These are phyloP conservation scores for Drosophila paramelanica DNA, from an alignment of 2,888 invertebrate species.

Conservation along the genomic window DNA sequence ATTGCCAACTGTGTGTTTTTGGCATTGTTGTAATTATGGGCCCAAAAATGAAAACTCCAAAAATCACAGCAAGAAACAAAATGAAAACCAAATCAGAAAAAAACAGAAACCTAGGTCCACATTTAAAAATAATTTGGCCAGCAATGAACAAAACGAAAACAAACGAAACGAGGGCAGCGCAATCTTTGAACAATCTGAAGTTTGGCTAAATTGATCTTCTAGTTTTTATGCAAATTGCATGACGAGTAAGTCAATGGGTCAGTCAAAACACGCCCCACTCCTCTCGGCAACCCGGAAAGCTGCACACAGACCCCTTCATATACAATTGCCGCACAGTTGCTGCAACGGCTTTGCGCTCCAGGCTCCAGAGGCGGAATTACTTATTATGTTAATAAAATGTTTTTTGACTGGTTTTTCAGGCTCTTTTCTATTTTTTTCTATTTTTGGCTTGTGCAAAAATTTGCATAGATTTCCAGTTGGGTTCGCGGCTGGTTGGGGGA, in stretches of 20 bases:
- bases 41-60: constrained; percentile 31
- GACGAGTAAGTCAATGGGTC: constrained; percentile 75
- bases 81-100: constrained; percentile 7
- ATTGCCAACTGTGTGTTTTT: constrained; percentile 64
- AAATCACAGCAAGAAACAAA: neutral
- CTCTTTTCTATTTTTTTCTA: constrained; percentile 27
- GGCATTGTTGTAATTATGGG: constrained; percentile 70
- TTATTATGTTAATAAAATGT: constrained; percentile 72
- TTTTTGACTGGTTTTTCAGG: constrained; percentile 72
- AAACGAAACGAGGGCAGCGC: constrained; percentile 3
- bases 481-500: constrained; percentile 33
- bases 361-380: constrained; percentile 69
- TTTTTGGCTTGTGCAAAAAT: constrained; percentile 43
- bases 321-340: constrained; percentile 34
- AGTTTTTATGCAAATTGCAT: constrained; percentile 42
- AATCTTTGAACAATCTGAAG: neutral
- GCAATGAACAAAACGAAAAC: constrained; percentile 8
- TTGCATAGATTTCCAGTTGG: constrained; percentile 66
- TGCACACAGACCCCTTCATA: neutral
- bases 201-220: constrained; percentile 17
- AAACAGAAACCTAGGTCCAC: constrained; percentile 21
- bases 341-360: constrained; percentile 10
- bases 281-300: constrained; percentile 40
- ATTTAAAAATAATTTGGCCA: constrained; percentile 37
- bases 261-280: constrained; percentile 30